Evolutionary conservation across 2,888 invertebrate genomes (phyloP), one percentile per base, ranked within the genome.

Genomic region (Pyrrhia umbra): DNA sequence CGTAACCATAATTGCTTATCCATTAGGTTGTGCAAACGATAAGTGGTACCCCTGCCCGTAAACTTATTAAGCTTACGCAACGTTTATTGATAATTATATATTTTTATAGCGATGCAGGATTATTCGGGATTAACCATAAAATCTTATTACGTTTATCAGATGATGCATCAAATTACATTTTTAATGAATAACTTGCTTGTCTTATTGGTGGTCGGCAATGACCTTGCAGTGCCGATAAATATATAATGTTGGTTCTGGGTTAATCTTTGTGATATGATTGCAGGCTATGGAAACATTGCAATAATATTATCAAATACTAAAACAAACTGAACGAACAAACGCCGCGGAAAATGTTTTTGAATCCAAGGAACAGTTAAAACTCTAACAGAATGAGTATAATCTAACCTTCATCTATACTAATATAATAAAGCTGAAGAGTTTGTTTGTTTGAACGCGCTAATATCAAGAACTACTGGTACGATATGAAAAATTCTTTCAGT

Each of bases 21-120:
- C 59, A 71, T 52, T 60, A 45, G 13, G 40, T 68, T 60, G 52
- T 59, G 63, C 52, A 52, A 66, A 72, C 50, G 27, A 34, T 66
- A 72, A 66, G 25, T 65, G 52, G 49, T 47, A 46, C 27, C 15
- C 34, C 5, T 8, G 30, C 15, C 23, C 34, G 27, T 39, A 52
- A 51, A 59, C 37, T 25, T 15, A 60, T 21, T 50, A 46, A 23
- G 6, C 13, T 45, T 60, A 42, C 47, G 54, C 30, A 55, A 60
- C 10, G 39, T 47, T n/a, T 51, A 20, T n/a, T 59, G 37, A 27
- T 52, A 56, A 47, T 51, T 55, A 60, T 9, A 50, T 47, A 50
- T 54, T 37, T 65, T 40, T 37, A n/a, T n/a, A n/a, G 20, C 20
- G n/a, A 42, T 16, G 16, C 6, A 20, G 21, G n/a, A 8, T n/a